These are phyloP conservation scores for Meriones psammophilus DNA, from an alignment of 2,797 vertebrate genomes.

Conservation along the genomic window DNA sequence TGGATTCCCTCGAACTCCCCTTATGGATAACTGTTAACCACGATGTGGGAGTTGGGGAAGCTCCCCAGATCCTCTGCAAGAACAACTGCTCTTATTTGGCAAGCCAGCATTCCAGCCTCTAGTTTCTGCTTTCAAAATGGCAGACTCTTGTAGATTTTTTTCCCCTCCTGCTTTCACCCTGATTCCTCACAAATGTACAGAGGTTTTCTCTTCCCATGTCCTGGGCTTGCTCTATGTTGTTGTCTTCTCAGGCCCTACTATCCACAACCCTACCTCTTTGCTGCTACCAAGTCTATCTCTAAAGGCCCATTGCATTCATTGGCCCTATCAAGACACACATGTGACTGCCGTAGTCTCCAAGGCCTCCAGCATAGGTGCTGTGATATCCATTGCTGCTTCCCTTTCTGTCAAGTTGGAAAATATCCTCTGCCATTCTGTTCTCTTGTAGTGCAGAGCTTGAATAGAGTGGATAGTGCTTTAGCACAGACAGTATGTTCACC, in stretches of 20 bases:
- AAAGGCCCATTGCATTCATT: no score
- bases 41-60: neutral
- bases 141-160: neutral
- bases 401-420: neutral
- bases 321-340: neutral
- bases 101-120: neutral
- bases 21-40: neutral
- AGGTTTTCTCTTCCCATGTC: neutral
- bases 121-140: neutral
- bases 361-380: neutral
- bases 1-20: neutral
- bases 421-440: neutral
- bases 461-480: neutral
- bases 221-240: neutral
- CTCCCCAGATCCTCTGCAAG: neutral
- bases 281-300: rapidly evolving
- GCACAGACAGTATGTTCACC: neutral
- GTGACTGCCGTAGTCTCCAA: neutral
- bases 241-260: neutral
- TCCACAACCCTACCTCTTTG: neutral
- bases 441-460: neutral
- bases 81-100: neutral
- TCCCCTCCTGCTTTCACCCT: neutral
- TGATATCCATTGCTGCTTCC: neutral
- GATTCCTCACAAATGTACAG: neutral